phyloP scores from a whole-genome alignment of 2,113 vertebrate genomes.

The Pungitius pungitius region DNA sequence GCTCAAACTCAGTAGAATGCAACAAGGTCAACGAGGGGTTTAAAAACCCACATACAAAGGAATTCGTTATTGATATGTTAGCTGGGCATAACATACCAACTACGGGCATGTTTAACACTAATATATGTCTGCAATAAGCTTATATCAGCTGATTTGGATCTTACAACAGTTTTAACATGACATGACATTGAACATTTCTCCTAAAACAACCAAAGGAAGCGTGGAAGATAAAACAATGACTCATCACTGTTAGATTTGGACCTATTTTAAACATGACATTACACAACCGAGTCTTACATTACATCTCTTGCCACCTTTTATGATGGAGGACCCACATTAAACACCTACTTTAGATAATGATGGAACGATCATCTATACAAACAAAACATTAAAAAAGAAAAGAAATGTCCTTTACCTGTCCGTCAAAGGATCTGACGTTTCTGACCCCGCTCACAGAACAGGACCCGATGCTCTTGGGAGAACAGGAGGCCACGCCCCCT shows the following conservation, averaged over 20 bases:
- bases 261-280: background rate
- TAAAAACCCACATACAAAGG: no score
- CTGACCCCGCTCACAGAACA: conserved; percentile 35
- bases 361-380: background rate
- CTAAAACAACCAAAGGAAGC: background rate
- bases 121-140: no score
- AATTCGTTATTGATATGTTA: no score
- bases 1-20: background rate
- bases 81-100: no score
- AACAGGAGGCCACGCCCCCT: conserved; percentile 1
- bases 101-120: no score
- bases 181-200: background rate
- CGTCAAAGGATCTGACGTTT: conserved; percentile 25
- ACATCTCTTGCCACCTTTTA: background rate
- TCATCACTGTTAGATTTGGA: background rate
- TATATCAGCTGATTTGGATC: background rate
- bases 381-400: background rate
- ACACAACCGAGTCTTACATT: background rate
- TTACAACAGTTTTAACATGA: background rate
- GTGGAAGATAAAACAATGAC: background rate
- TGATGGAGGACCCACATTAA: background rate
- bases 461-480: conserved; percentile 6
- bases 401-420: conserved; percentile 16
- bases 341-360: background rate
- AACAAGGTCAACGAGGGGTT: no score